Evolutionary conservation across 2,888 invertebrate genomes (phyloP).

Genomic region (Bimastos eiseni): DNA sequence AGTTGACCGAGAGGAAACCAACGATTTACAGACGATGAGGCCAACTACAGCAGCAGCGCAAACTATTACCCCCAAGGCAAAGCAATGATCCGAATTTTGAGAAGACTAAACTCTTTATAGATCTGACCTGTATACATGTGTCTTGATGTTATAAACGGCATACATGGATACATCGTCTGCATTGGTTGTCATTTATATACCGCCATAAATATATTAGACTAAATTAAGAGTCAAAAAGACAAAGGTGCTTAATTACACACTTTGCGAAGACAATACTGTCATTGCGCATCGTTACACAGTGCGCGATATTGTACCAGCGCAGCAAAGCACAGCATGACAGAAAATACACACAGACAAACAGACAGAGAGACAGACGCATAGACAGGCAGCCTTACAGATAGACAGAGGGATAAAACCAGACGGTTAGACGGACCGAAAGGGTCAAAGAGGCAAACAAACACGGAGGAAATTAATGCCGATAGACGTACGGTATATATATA

Average conservation of each 20-base stretch:
- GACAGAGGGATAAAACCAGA: neutral
- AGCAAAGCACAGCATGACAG: neutral
- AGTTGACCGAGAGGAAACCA: no score
- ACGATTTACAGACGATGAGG: no score
- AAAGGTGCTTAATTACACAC: neutral
- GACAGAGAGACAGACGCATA: neutral
- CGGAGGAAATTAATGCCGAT: no score
- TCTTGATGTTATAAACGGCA: neutral
- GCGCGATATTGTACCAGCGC: neutral
- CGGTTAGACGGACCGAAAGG: neutral
- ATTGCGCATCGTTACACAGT: neutral
- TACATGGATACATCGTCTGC: neutral
- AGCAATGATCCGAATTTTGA: no score
- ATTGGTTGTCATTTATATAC: neutral
- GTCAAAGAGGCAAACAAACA: neutral
- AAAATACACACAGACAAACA: neutral
- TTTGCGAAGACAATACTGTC: neutral
- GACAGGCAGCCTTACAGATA: neutral
- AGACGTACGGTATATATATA: no score
- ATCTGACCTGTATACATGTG: neutral
- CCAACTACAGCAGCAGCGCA: no score
- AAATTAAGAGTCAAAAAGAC: neutral
- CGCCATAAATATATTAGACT: neutral
- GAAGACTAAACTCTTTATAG: no score
- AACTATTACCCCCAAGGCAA: no score